Conservation (phyloP, 1,140 invertebrate genomes). For the Drosophila orena region DNA sequence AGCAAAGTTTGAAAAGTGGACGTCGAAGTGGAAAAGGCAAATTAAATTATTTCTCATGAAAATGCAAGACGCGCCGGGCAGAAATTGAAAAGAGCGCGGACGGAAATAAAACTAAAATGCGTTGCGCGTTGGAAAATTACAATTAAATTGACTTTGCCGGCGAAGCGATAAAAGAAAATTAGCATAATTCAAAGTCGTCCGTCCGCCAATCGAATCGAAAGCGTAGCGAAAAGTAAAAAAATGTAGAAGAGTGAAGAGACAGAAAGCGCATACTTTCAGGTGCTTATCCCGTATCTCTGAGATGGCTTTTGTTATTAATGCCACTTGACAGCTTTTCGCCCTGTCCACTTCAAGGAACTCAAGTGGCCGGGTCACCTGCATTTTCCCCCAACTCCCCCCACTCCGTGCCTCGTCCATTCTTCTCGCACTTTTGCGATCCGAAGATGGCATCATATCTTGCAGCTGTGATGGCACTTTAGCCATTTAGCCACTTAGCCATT, state of each 20-base stretch:
- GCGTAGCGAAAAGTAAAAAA: conserved; percentile 7
- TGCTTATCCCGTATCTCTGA: conserved; percentile 43
- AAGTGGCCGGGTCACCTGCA: conserved; percentile 59
- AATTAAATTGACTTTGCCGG: conserved; percentile 80
- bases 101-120: conserved; percentile 75
- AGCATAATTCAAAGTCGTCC: conserved; percentile 69
- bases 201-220: conserved; percentile 45
- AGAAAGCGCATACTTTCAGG: conserved; percentile 36
- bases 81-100: conserved; percentile 66
- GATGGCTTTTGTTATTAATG: conserved; percentile 70
- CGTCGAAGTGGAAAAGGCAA: conserved; percentile 77
- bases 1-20: conserved; percentile 77
- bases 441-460: conserved; percentile 12
- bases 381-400: background rate
- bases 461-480: background rate
- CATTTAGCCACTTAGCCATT: conserved; percentile 1
- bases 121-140: conserved; percentile 74
- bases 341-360: conserved; percentile 57
- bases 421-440: conserved; percentile 41
- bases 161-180: conserved; percentile 79
- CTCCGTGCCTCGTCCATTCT: conserved; percentile 13
- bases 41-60: conserved; percentile 78
- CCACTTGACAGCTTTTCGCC: conserved; percentile 63
- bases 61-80: conserved; percentile 50
- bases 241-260: background rate